phyloP scores from a whole-genome alignment of 2,888 invertebrate species.

The Beris morrisii region DNA sequence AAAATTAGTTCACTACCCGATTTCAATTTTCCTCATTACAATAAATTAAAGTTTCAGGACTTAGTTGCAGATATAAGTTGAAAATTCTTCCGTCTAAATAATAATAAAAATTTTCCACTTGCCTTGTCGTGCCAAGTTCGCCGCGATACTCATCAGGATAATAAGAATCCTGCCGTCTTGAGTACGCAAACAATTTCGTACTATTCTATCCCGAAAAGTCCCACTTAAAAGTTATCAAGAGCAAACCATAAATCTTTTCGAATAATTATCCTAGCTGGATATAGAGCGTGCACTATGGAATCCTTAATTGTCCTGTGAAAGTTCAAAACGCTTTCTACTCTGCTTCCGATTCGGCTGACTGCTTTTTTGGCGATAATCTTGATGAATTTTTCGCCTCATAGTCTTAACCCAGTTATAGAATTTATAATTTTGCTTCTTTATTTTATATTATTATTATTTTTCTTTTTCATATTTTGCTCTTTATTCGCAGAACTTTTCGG shows the following conservation, averaged over 20 bases:
- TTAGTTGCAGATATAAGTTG: too few species aligned
- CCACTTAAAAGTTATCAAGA: conserved; percentile 26
- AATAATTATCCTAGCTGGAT: conserved; percentile 24
- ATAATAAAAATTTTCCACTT: conserved; percentile 9
- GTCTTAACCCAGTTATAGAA: not conserved
- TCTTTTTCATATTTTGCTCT: not conserved
- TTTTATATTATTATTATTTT: conserved; percentile 7
- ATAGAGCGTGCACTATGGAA: conserved; percentile 6
- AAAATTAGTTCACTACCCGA: too few species aligned
- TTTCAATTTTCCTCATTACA: too few species aligned
- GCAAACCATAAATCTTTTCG: conserved; percentile 20
- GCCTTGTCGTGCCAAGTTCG: conserved; percentile 10
- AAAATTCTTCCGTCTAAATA: too few species aligned
- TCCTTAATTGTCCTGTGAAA: conserved; percentile 23
- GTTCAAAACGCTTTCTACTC: not conserved
- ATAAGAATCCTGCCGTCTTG: not conserved
- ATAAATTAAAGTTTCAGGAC: too few species aligned
- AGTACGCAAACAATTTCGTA: conserved; percentile 13
- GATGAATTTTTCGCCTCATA: conserved; percentile 8
- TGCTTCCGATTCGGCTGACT: not conserved
- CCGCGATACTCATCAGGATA: not conserved
- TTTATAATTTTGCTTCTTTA: not conserved
- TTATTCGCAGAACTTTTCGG: conserved; percentile 68
- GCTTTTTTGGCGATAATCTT: conserved; percentile 10
- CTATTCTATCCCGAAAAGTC: conserved; percentile 3